Evolutionary conservation across 2,113 vertebrate species (phyloP).

Genomic region (Aphyosemion australe): DNA sequence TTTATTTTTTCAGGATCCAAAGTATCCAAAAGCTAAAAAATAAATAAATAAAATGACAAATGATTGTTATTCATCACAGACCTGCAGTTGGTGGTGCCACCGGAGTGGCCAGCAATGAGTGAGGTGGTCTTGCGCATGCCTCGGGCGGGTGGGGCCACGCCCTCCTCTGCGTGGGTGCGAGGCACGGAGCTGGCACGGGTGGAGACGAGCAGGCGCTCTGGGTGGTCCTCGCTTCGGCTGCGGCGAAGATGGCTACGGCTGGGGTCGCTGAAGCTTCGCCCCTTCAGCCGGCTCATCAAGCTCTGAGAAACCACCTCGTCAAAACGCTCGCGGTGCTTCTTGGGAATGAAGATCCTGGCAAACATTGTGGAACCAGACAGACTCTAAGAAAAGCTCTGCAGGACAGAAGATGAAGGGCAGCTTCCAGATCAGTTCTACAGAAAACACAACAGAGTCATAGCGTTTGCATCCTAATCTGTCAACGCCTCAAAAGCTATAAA

Average conservation of each 20-base stretch:
- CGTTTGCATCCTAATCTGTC: slow-evolving; percentile 5
- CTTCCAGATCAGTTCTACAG: slow-evolving; percentile 3
- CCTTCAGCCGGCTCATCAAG: slow-evolving; percentile 90
- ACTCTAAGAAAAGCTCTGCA: slow-evolving; percentile 8
- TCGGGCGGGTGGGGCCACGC: slow-evolving; percentile 66
- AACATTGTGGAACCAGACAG: slow-evolving; percentile 53
- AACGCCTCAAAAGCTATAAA: slow-evolving; percentile 30
- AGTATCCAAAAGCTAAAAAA: too few relatives aligned
- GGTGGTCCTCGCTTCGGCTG: slow-evolving; percentile 93
- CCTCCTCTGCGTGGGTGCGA: slow-evolving; percentile 85
- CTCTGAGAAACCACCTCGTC: slow-evolving; percentile 97
- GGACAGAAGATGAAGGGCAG: slow-evolving; percentile 7
- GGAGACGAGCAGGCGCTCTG: slow-evolving; percentile 91
- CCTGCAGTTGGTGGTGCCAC: slow-evolving; percentile 85
- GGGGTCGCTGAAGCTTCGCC: slow-evolving; percentile 84
- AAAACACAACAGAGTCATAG: too few relatives aligned
- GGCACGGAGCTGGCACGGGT: slow-evolving; percentile 93
- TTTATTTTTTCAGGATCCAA: too few relatives aligned
- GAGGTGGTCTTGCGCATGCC: slow-evolving; percentile 89
- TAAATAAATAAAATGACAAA: neutral
- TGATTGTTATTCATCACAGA: slow-evolving; percentile 41
- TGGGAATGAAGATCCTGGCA: slow-evolving; percentile 96
- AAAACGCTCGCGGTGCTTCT: slow-evolving; percentile 95
- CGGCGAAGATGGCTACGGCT: slow-evolving; percentile 86
- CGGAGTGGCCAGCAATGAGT: slow-evolving; percentile 82